These are phyloP conservation scores for Oreamnos americanus DNA, from an alignment of 2,113 vertebrate species.

Conservation along the genomic window DNA sequence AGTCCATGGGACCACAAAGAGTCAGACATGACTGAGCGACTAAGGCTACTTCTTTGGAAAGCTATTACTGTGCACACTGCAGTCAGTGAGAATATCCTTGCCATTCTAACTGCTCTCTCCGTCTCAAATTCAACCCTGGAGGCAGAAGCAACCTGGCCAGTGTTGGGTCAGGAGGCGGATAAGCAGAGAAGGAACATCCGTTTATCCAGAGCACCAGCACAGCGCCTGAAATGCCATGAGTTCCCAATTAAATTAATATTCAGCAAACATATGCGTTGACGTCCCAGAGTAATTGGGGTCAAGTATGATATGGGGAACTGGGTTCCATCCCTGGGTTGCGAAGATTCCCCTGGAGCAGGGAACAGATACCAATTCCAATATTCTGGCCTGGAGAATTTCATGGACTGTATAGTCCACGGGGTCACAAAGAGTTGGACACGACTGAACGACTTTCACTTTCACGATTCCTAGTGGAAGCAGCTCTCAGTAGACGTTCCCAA, in stretches of 20 bases:
- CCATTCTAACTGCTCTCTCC: background rate
- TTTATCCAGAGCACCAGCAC: background rate
- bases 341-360: background rate
- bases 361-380: background rate
- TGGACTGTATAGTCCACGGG: background rate
- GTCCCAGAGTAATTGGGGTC: too few relatives aligned
- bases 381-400: background rate
- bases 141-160: background rate
- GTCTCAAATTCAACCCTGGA: background rate
- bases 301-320: background rate
- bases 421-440: background rate
- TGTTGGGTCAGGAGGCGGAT: background rate
- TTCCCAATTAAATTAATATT: background rate
- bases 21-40: background rate
- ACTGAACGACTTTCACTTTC: background rate
- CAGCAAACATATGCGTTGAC: background rate
- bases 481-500: background rate
- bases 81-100: background rate
- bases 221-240: background rate
- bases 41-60: background rate
- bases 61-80: too few relatives aligned
- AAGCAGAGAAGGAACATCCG: background rate
- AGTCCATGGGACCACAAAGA: background rate
- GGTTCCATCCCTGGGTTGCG: background rate
- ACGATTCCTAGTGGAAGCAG: background rate